Conservation (phyloP, 2,113 vertebrate genomes). For the Peucedramus taeniatus region DNA sequence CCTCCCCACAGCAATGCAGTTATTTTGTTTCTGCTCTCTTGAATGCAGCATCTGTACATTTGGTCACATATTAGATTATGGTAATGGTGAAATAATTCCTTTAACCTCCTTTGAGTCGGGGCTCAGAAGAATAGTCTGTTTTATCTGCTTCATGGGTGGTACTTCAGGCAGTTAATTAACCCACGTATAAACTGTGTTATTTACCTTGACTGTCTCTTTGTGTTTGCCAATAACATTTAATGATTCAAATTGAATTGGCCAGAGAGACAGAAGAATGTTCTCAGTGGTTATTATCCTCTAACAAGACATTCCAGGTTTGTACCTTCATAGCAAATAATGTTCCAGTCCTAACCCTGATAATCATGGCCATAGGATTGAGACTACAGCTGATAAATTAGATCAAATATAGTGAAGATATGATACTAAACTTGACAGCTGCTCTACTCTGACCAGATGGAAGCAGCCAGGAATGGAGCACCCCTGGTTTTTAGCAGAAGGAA, state of each 20-base stretch:
- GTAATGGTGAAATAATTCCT: slow-evolving; percentile 30
- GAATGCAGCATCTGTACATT: slow-evolving; percentile 2
- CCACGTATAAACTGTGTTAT: background rate
- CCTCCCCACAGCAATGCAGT: background rate
- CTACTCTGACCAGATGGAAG: background rate
- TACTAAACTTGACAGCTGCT: background rate
- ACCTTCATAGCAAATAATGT: background rate
- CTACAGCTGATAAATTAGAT: background rate
- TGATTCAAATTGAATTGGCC: slow-evolving; percentile 63
- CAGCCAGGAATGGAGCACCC: background rate
- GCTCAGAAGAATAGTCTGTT: slow-evolving; percentile 13
- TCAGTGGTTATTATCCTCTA: slow-evolving; percentile 7
- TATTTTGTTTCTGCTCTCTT: background rate
- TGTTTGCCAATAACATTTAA: slow-evolving; percentile 50
- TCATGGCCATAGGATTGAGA: background rate
- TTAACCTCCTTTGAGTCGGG: slow-evolving; percentile 20
- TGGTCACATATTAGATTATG: slow-evolving; percentile 27
- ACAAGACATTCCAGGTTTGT: background rate
- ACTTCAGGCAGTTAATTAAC: slow-evolving; percentile 35
- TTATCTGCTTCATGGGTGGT: slow-evolving; percentile 31
- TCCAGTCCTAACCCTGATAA: background rate
- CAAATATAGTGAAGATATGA: background rate
- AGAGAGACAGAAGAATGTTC: slow-evolving; percentile 56
- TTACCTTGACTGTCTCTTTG: slow-evolving; percentile 48
- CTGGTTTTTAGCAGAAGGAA: background rate